Evolutionary conservation across 2,113 vertebrate species (phyloP), one percentile per base, ranked within the genome.

Genomic region (Jacana jacana): DNA sequence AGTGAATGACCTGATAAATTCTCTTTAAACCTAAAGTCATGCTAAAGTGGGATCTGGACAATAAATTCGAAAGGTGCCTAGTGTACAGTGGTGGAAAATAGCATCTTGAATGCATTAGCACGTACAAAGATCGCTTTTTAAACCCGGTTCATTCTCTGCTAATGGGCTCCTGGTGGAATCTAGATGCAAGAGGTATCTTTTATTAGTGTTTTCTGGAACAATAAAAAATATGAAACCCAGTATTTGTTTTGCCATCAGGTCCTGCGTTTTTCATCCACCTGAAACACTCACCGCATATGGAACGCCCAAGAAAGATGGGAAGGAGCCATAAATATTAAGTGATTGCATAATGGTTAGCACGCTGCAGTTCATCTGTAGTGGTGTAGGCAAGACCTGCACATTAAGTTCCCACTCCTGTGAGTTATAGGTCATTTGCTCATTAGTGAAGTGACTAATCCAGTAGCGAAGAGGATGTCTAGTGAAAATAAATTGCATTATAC

Each of bases 401-500:
- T 86, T 75, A 93, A 94, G 93, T 86, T 81, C 77, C 71, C 82
- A 65, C 60, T 93, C 83, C 69, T 63, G 71, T 96, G 88, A 96
- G 52, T 88, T 89, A 95, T 87, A 81, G 83, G 69, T 92, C 86
- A 61, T 91, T 83, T 93, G 65, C 54, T 93, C 83, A 89, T 94
- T 91, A 91, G 39, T 33, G 3, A 92, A 92, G 71, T 88, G 77
- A 89, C 75, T 81, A 65, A 92, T 90, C 78, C 94, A 92, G 86
- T 88, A 69, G 83, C 31, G 69, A 93, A 83, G 81, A 92, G 70
- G 72, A 81, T n/a, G 39, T 52, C 81, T 87, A 18, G 42, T 75
- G 87, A 92, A 94, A 95, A 95, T 88, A 94, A 93, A 94, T 91
- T 37, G 81, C 60, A 49, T 86, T 96, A 86, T 66, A 46, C 44